Base-by-base conservation (phyloP, 2,113 vertebrate genomes). In the Alligator sinensis region DNA sequence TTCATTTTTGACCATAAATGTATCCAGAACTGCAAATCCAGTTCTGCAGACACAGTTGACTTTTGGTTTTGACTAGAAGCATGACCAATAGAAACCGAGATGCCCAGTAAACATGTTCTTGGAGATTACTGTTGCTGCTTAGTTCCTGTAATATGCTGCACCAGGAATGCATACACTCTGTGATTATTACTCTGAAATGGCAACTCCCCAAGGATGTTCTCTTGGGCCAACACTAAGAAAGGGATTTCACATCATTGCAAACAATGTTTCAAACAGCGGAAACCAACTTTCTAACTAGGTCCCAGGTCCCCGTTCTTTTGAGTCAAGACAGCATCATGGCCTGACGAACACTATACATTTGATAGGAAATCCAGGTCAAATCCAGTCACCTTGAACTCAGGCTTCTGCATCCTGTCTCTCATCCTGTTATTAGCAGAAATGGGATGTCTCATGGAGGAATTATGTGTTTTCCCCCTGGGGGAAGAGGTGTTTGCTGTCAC, bases 321-420 rank as follows among this genome's bases (percentile, higher is more conserved):
- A 80, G 84, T 92, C 38, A 79, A 28, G 83, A 64, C 77, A 70
- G 34, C 57, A 83, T 70, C 94, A 91, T 70, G 81, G 81, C 91
- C 94, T 94, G 95, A 93, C 97, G 96, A 96, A 94, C 92, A 85
- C 84, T 95, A 80, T 64, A 68, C 83, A 38, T 95, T 96, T 91
- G 87, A 80, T 93, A 94, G 98, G 98, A 98, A 98, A 97, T 98
- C 97, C 97, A 98, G 98, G 97, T 97, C 97, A 97, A 94, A 94
- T 72, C 66, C 30, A 11, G 64, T 96, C 55, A 85, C 96, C 95
- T 91, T 91, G 93, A 97, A 94, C 94, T 79, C 92, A 87, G 63
- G 78, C 86, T 78, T 93, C 92, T 95, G 94, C 95, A 96, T 98
- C 97, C 98, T 97, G 97, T 94, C 82, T 96, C 96, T 94, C 94